Base-by-base conservation (phyloP, 2,797 vertebrate species). In the Allobates femoralis region DNA sequence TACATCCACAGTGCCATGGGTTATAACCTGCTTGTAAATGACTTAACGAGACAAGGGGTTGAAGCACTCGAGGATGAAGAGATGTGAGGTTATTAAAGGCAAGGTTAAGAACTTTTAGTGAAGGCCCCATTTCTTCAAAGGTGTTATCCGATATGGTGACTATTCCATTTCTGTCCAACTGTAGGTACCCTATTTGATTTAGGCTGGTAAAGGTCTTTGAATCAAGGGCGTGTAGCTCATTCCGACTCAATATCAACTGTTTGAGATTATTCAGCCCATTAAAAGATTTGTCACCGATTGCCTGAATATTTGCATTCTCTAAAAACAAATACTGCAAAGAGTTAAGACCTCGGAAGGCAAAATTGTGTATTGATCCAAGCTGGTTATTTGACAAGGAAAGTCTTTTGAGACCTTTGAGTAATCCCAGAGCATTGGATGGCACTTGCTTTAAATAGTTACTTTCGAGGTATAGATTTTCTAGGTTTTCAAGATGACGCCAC, bases 31-130 rank as follows among this genome's bases (percentile, higher is more conserved):
- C 89, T 30, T 93, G 92, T 60, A 95, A 91, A 79, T 91, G 91
- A 89, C 84, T 94, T 92, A 95, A 84, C 90, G 94, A 94, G 41
- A 93, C 90, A 78, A 95, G 91, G 78, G 94, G 92, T 60, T 93
- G 93, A 79, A 95, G 89, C 67, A 93, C 92, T 85, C 89, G 90
- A 90, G 93, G 92, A 2, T 91, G 91, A 77, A 95, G 91, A 60
- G 93, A 93, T 87, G 94, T 92, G 90, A 96, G 91, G 89, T 94
- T 94, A 93, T 95, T 95, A 91, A 94, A 94, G 21, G 93, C 92
- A 86, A 96, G 89, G 90, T 91, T 94, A 80, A 95, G 91, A 28
- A 94, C 90, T 90, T 94, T 94, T 89, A 94, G 92, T 79, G 93
- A 93, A 14, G 74, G 41, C 26, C 92, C 91, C 86, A 93, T 91